These are phyloP conservation scores for Stegostoma tigrinum DNA, from an alignment of 2,113 vertebrate genomes.

Conservation along the genomic window DNA sequence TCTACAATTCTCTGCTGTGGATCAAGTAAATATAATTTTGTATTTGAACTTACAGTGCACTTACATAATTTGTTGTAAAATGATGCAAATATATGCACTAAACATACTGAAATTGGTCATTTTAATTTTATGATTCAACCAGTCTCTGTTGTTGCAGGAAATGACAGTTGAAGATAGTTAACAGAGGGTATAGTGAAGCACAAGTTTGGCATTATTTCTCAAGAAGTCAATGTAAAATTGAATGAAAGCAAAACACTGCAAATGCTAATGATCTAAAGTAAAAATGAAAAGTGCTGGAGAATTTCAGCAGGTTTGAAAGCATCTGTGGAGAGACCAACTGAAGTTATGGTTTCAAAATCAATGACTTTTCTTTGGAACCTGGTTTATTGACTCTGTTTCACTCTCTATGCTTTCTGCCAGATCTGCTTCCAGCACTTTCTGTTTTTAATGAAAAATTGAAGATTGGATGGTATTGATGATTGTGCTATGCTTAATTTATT, in stretches of 20 bases:
- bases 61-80: not conserved
- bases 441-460: not conserved
- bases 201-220: not conserved
- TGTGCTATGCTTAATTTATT: not conserved
- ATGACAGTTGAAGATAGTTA: not conserved
- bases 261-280: no score
- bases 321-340: no score
- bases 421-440: no score
- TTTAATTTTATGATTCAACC: not conserved
- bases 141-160: no score
- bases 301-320: no score
- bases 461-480: not conserved
- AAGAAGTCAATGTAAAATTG: not conserved
- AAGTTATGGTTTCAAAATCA: no score
- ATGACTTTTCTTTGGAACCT: no score
- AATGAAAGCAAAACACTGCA: no score
- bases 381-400: no score
- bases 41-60: not conserved
- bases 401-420: no score
- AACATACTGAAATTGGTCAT: not conserved
- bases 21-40: constrained; percentile 76
- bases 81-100: not conserved
- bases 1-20: constrained; percentile 97
- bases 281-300: no score
- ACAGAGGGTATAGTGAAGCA: not conserved